These are phyloP conservation scores for Gadopsis marmoratus DNA, from an alignment of 2,797 vertebrate species.

Conservation along the genomic window DNA sequence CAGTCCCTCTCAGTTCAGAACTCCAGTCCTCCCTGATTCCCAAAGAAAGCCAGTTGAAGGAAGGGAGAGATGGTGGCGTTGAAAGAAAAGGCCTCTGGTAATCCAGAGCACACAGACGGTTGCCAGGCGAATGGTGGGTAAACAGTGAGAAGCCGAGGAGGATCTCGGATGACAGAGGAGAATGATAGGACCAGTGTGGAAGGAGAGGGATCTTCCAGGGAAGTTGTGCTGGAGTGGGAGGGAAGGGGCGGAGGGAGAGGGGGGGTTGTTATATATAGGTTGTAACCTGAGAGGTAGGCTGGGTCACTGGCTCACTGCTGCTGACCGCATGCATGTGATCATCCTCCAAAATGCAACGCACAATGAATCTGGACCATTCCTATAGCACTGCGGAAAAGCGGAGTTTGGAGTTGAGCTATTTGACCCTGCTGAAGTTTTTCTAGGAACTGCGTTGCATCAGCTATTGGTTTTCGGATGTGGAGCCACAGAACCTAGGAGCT, in stretches of 20 bases:
- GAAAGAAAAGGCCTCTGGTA: slow-evolving; percentile 79
- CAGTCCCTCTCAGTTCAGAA: slow-evolving; percentile 55
- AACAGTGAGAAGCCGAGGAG: slow-evolving; percentile 79
- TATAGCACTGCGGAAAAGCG: slow-evolving; percentile 65
- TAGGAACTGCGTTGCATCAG: slow-evolving; percentile 55
- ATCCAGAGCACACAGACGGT: slow-evolving; percentile 82
- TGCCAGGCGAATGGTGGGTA: slow-evolving; percentile 80
- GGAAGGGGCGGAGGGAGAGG: slow-evolving; percentile 52
- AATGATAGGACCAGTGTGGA: slow-evolving; percentile 83
- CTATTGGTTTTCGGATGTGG: slow-evolving; percentile 19
- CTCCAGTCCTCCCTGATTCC: slow-evolving; percentile 44
- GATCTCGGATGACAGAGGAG: slow-evolving; percentile 87
- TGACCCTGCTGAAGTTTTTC: slow-evolving; percentile 53
- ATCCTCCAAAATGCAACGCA: slow-evolving; percentile 84
- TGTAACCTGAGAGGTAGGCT: slow-evolving; percentile 96
- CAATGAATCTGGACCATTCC: slow-evolving; percentile 75
- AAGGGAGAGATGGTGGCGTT: slow-evolving; percentile 59
- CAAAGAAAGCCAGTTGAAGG: slow-evolving; percentile 48
- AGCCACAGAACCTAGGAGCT: slow-evolving; percentile 1
- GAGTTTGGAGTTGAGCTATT: slow-evolving; percentile 71
- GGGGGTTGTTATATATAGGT: slow-evolving; percentile 93
- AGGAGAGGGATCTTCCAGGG: slow-evolving; percentile 87
- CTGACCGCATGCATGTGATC: slow-evolving; percentile 89
- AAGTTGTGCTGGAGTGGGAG: slow-evolving; percentile 85
- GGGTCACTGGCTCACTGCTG: slow-evolving; percentile 87